These are phyloP conservation scores for Drosophila kuntzei DNA, from an alignment of 2,888 invertebrate species.

Conservation along the genomic window DNA sequence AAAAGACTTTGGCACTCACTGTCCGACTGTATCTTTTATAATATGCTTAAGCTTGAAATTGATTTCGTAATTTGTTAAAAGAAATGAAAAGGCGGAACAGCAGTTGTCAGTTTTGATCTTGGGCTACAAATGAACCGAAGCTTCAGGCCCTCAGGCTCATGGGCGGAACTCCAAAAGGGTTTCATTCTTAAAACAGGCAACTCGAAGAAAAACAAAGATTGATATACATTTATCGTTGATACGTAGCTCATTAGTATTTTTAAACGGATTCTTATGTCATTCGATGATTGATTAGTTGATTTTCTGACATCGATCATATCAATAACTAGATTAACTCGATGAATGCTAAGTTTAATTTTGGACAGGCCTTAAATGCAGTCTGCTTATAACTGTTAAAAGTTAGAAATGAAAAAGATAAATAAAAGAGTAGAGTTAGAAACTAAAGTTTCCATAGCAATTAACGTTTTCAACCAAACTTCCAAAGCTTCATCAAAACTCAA, in stretches of 20 bases:
- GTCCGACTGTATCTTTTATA: conserved; percentile 15
- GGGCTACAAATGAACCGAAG: conserved; percentile 44
- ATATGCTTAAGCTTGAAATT: conserved; percentile 48
- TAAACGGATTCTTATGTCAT: conserved; percentile 59
- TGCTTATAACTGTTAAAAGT: not conserved
- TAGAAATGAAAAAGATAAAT: not conserved
- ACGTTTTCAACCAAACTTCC: no score
- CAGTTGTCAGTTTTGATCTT: conserved; percentile 56
- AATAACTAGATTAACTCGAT: conserved; percentile 27
- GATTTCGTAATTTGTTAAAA: conserved; percentile 34
- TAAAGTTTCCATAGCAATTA: not conserved
- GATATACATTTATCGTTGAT: conserved; percentile 72
- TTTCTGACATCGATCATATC: conserved; percentile 34
- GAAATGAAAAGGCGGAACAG: conserved; percentile 36
- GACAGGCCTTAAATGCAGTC: not conserved
- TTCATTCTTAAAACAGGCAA: conserved; percentile 27
- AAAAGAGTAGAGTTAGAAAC: not conserved
- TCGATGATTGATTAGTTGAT: conserved; percentile 62
- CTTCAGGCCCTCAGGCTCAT: conserved; percentile 15
- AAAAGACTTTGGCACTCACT: not conserved
- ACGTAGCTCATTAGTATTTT: conserved; percentile 64
- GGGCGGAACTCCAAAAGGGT: conserved; percentile 38
- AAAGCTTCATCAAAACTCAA: no score
- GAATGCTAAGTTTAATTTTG: not conserved
- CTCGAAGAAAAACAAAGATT: conserved; percentile 56